phyloP scores from a whole-genome alignment of 2,888 invertebrate species.

The Sinohyriopsis cumingii region DNA sequence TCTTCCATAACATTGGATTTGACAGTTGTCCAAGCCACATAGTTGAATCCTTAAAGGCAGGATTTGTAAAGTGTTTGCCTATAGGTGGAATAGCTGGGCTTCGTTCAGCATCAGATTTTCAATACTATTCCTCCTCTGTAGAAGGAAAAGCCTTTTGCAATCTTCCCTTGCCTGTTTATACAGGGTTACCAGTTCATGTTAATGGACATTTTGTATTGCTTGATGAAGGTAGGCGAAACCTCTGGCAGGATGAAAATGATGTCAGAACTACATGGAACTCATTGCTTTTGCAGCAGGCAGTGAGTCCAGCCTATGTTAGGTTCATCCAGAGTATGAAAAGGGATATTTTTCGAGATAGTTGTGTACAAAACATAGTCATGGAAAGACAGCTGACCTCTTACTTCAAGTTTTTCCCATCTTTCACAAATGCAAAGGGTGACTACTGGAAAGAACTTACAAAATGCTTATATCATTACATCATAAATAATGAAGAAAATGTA shows the following conservation, averaged over 20 bases:
- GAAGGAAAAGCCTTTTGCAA: constrained; percentile 43
- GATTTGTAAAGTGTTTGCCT: constrained; percentile 48
- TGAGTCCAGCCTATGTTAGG: constrained; percentile 54
- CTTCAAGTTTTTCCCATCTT: constrained; percentile 15
- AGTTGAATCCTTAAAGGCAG: constrained; percentile 31
- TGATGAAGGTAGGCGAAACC: constrained; percentile 52
- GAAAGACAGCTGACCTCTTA: neutral
- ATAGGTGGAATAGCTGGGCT: constrained; percentile 51
- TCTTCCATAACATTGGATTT: constrained; percentile 35
- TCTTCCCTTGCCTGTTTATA: constrained; percentile 50
- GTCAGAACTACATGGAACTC: constrained; percentile 56
- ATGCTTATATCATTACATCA: constrained; percentile 6
- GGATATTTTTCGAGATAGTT: neutral
- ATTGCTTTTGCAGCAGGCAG: constrained; percentile 40
- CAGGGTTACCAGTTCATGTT: constrained; percentile 55
- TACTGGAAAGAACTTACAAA: constrained; percentile 14
- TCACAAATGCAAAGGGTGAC: constrained; percentile 4
- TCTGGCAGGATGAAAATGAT: constrained; percentile 30
- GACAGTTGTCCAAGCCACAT: constrained; percentile 33
- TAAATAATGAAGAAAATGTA: neutral
- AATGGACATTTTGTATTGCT: constrained; percentile 62
- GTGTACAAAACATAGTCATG: neutral
- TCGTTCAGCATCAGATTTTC: neutral
- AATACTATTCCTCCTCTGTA: neutral
- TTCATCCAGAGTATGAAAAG: constrained; percentile 21